These are phyloP conservation scores for Hydractinia echinata DNA, from an alignment of 30 jellyfish, hydroid and myxozoan genomes.

Conservation along the genomic window DNA sequence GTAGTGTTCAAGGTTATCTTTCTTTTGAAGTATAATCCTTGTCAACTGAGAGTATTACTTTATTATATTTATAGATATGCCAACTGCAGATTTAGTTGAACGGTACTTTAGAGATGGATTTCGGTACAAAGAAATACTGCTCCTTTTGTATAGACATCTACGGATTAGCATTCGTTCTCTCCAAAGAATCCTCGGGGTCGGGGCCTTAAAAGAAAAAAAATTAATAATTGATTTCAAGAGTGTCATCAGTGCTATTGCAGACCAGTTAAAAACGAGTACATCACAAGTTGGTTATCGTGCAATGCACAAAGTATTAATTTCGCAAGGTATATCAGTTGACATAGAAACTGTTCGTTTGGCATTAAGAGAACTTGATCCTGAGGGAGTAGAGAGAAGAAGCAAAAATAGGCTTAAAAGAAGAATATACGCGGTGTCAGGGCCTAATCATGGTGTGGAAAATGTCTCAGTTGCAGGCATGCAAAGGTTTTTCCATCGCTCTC, in stretches of 20 bases:
- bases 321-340: background rate
- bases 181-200: too few species aligned
- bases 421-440: background rate
- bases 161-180: too few species aligned
- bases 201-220: too few species aligned
- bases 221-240: background rate
- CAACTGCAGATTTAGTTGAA: background rate
- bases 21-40: too few species aligned
- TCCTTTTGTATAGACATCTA: background rate
- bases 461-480: slow-evolving; percentile 11
- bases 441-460: slow-evolving; percentile 3
- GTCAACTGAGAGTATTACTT: too few species aligned
- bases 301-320: background rate
- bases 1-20: too few species aligned
- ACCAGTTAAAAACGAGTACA: background rate
- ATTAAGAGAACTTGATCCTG: background rate
- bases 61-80: too few species aligned
- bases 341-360: background rate
- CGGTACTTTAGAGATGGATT: slow-evolving; percentile 3
- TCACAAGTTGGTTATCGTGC: background rate
- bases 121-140: background rate
- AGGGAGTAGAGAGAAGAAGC: background rate
- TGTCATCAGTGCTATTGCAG: background rate
- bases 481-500: background rate
- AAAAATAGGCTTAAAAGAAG: background rate